These are phyloP conservation scores for Jordanella pulchra DNA, from an alignment of 2,797 vertebrate genomes.

Conservation along the genomic window DNA sequence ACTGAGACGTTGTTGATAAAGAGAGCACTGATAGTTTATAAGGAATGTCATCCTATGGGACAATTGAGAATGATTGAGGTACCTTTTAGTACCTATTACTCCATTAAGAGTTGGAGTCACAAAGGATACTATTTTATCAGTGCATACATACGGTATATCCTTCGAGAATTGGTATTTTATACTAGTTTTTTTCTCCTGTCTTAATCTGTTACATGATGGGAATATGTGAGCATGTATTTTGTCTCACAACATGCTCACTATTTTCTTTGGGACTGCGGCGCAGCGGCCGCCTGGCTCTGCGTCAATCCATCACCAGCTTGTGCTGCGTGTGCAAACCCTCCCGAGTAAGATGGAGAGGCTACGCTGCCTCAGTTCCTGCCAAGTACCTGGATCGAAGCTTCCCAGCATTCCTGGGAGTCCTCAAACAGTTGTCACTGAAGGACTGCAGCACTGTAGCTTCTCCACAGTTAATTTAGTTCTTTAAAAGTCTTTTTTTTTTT, in stretches of 20 bases:
- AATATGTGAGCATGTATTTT: conserved; percentile 31
- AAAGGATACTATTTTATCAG: conserved; percentile 4
- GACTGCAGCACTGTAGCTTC: conserved; percentile 20
- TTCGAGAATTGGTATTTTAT: neutral
- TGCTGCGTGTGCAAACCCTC: conserved; percentile 73
- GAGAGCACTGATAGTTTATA: too few relatives aligned
- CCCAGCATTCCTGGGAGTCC: conserved; percentile 40
- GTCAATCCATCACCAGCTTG: conserved; percentile 76
- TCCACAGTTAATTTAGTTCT: conserved; percentile 5
- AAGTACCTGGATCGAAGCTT: conserved; percentile 62
- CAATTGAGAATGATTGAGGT: too few relatives aligned
- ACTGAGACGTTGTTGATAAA: too few relatives aligned
- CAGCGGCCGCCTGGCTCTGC: conserved; percentile 58
- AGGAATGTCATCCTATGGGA: too few relatives aligned
- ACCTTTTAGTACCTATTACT: too few relatives aligned
- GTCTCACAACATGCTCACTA: conserved; percentile 30
- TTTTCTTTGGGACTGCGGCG: conserved; percentile 48
- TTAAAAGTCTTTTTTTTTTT: too few relatives aligned
- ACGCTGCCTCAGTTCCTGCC: conserved; percentile 42
- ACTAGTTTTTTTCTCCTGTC: neutral
- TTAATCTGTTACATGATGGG: conserved; percentile 20
- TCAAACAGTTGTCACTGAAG: conserved; percentile 36
- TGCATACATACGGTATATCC: neutral
- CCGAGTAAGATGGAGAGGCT: conserved; percentile 13
- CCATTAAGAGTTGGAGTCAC: conserved; percentile 17